Evolutionary conservation across 2,797 vertebrate genomes (phyloP), one percentile per base, ranked within the genome.

Genomic region (Atherinosoma microstoma): DNA sequence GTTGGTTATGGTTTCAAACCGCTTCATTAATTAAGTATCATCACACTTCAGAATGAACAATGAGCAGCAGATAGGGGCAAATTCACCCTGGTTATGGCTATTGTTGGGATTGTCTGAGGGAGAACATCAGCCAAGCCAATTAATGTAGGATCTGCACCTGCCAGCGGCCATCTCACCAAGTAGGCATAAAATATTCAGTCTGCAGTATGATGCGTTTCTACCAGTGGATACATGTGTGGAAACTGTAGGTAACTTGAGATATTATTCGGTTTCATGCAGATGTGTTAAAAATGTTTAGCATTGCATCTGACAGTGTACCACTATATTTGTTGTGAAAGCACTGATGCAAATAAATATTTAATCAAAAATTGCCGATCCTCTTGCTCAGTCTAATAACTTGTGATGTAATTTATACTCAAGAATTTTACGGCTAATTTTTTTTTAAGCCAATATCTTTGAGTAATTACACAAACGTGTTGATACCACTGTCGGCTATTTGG

Each of bases 401-500:
- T 54, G 30, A 67, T 51, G 49, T 34, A 62, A 75, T 76, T 75
- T 51, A 42, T 61, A 71, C 66, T 56, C 34, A 49, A 58, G 71
- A 64, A 29, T 74, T 86, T 77, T 80, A 87, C 61, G 72, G 68
- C 74, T 27, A 27, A 27, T 84, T 75, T 84, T 82, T 68, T 66
- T 79, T 76, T 67, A 0, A 72, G 75, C 79, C 80, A 79, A 79
- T 80, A 77, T 63, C 2, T 1, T 53, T 53, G 72, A 80, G 78
- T 83, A 80, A 82, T 84, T 79, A 79, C 63, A 75, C 61, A 84
- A 84, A 86, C 27, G 68, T 6, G 45, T 29, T 35, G 67, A 68
- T 73, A 69, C 71, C 56, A 69, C 75, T 71, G 82, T 86, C 82
- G 79, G 67, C 78, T 64, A 56, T 79, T 87, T 74, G 74, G 56